Conservation (phyloP, 2,797 vertebrate species). For the Synaphobranchus kaupii region DNA sequence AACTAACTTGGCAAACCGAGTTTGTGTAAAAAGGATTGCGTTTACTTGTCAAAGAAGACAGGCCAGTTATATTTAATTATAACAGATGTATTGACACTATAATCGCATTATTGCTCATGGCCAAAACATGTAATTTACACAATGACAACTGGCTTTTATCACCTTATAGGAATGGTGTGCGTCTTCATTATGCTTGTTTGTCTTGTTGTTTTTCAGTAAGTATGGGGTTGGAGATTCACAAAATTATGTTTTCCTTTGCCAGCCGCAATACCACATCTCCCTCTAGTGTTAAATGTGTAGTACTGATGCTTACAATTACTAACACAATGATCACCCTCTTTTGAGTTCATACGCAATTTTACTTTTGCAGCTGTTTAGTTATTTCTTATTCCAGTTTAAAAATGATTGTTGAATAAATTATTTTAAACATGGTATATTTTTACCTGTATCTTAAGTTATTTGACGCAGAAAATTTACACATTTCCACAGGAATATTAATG, state of each 20-base stretch:
- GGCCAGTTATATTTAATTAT: not conserved
- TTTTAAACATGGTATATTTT: not conserved
- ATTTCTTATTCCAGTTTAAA: not conserved
- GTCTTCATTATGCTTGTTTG: not conserved
- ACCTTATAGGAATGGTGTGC: not conserved
- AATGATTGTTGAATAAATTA: not conserved
- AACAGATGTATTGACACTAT: not conserved
- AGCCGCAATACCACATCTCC: not conserved
- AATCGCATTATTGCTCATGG: not conserved
- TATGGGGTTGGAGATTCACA: not conserved
- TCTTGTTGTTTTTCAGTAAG: not conserved
- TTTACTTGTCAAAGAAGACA: not conserved
- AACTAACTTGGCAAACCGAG: not conserved
- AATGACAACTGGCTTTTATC: not conserved
- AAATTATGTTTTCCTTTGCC: not conserved
- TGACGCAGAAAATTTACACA: not conserved
- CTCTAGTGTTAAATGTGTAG: slow-evolving; percentile 2
- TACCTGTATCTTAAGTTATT: not conserved
- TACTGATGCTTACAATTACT: not conserved
- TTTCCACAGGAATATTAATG: no score
- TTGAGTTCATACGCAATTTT: not conserved
- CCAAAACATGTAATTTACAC: not conserved
- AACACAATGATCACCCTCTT: no score
- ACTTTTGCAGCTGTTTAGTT: not conserved
- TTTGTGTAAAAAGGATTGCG: not conserved